Conservation (phyloP, 92 coral and sea anemone genomes). For the Phenganax stokvisi region DNA sequence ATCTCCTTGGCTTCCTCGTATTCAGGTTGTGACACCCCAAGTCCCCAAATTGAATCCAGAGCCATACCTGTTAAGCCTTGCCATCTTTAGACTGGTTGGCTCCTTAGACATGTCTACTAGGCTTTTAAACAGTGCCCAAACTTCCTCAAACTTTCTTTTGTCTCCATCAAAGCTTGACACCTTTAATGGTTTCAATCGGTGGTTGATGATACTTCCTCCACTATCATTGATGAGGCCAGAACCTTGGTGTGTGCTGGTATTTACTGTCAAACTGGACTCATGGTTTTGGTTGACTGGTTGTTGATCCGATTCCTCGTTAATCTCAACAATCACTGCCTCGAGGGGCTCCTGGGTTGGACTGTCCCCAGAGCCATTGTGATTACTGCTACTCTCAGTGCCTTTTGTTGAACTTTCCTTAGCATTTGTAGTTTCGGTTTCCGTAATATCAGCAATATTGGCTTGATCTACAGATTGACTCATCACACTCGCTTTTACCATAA, state of each 20-base stretch:
- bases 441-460: not conserved
- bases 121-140: no score
- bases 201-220: not conserved
- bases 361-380: not conserved
- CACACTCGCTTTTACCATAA: not conserved
- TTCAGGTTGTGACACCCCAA: conserved; percentile 27
- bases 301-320: not conserved
- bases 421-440: not conserved
- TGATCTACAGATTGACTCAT: not conserved
- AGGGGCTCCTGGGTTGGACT: not conserved
- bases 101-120: no score
- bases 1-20: conserved; percentile 21
- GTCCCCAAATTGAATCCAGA: conserved; percentile 48
- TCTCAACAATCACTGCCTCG: not conserved
- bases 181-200: conserved; percentile 39
- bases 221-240: not conserved
- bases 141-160: no score
- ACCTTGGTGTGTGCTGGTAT: not conserved
- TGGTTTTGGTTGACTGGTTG: not conserved
- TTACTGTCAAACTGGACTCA: not conserved
- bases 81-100: conserved; percentile 44
- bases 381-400: not conserved
- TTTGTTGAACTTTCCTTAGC: not conserved
- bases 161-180: conserved; percentile 14
- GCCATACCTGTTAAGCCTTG: conserved; percentile 49